Conservation (phyloP, 37 sponge, comb jelly and placozoan genomes). For the Diacarnus erythraeanus region DNA sequence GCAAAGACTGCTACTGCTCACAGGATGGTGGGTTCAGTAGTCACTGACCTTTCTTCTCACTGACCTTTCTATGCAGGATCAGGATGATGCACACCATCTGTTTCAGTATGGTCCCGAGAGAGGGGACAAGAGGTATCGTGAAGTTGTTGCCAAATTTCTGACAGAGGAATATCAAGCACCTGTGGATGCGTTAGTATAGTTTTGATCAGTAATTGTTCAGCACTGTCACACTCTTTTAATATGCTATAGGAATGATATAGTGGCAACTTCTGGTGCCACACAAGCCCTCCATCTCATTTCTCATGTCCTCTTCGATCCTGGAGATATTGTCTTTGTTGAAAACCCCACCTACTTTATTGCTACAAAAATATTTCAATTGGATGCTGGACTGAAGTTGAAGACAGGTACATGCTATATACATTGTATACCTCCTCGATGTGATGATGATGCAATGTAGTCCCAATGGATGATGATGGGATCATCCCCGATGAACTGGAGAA, state of each 20-base stretch:
- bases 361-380: slow-evolving; percentile 30
- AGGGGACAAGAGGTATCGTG: slow-evolving; percentile 38
- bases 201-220: background rate
- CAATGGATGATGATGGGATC: slow-evolving; percentile 71
- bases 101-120: slow-evolving; percentile 76
- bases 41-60: background rate
- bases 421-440: background rate
- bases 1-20: slow-evolving; percentile 43
- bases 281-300: slow-evolving; percentile 55
- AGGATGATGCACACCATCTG: slow-evolving; percentile 24
- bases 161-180: slow-evolving; percentile 50
- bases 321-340: slow-evolving; percentile 77
- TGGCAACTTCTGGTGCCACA: slow-evolving; percentile 74
- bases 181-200: slow-evolving; percentile 53
- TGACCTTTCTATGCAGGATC: slow-evolving; percentile 13
- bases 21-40: slow-evolving; percentile 34
- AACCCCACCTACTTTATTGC: slow-evolving; percentile 76
- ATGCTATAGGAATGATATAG: slow-evolving; percentile 58
- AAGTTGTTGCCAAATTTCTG: slow-evolving; percentile 68
- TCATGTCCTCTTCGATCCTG: slow-evolving; percentile 44
- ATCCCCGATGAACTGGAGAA: slow-evolving; percentile 67
- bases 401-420: background rate
- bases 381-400: slow-evolving; percentile 13
- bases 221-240: background rate
- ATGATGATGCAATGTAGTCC: slow-evolving; percentile 29